These are phyloP conservation scores for Ptyas mucosa DNA, from an alignment of 2,113 vertebrate species.

Conservation along the genomic window DNA sequence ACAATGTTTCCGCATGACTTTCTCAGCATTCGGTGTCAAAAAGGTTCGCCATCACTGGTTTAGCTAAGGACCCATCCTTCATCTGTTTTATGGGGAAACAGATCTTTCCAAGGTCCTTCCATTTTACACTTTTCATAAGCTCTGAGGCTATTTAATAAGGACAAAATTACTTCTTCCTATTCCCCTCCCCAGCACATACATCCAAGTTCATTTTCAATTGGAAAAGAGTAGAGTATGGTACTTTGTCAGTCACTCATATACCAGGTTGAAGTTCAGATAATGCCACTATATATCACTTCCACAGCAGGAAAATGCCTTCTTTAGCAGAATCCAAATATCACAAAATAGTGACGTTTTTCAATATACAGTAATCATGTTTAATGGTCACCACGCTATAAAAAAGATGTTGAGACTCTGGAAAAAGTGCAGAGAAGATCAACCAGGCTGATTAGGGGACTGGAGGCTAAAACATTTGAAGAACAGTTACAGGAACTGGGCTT, in stretches of 20 bases:
- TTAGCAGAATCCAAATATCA: neutral
- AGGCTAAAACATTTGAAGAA: too few relatives aligned
- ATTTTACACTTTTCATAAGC: slow-evolving; percentile 10
- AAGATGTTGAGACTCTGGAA: too few relatives aligned
- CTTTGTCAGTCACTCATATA: neutral
- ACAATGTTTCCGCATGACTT: too few relatives aligned
- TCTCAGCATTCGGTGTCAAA: too few relatives aligned
- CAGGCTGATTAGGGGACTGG: too few relatives aligned
- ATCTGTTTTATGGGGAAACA: slow-evolving; percentile 6
- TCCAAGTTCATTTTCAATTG: neutral
- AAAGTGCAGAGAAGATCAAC: too few relatives aligned
- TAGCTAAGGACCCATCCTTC: neutral
- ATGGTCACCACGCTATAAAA: too few relatives aligned
- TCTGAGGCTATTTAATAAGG: slow-evolving; percentile 10
- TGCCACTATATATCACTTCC: neutral
- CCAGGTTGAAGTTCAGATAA: neutral
- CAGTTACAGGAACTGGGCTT: too few relatives aligned
- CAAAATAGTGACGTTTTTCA: neutral
- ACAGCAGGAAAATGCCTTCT: neutral
- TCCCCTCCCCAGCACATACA: neutral
- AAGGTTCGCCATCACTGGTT: neutral
- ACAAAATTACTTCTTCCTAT: neutral
- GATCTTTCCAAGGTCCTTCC: slow-evolving; percentile 8
- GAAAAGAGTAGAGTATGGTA: neutral
- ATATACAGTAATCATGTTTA: neutral